Conservation (phyloP, 1,140 invertebrate genomes). For the Saccostrea echinata region DNA sequence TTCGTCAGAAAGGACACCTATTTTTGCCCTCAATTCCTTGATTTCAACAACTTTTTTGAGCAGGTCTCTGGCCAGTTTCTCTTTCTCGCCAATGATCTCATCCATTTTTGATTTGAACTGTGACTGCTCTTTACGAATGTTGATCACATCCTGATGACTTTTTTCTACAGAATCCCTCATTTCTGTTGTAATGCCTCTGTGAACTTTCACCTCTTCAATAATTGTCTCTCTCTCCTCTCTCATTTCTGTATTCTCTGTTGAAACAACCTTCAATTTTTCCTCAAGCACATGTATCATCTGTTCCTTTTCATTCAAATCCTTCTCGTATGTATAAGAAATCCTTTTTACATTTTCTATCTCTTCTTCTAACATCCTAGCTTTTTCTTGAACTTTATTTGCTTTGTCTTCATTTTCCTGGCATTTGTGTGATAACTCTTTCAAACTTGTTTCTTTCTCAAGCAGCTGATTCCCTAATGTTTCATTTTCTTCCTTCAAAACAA, state of each 20-base stretch:
- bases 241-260: neutral
- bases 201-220: conserved; percentile 31
- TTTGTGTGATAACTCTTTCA: conserved; percentile 29
- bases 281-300: neutral
- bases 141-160: conserved; percentile 17
- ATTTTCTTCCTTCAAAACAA: conserved; percentile 37
- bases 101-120: conserved; percentile 48
- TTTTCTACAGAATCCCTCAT: neutral
- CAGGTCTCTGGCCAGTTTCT: neutral
- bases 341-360: neutral
- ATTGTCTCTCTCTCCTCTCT: conserved; percentile 10
- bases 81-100: conserved; percentile 14
- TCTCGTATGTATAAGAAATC: neutral
- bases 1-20: conserved; percentile 34
- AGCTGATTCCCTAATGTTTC: conserved; percentile 41
- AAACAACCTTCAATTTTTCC: conserved; percentile 11
- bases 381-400: neutral
- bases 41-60: neutral
- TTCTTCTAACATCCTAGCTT: neutral
- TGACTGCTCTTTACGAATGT: conserved; percentile 9
- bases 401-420: conserved; percentile 14
- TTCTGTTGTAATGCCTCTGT: conserved; percentile 41
- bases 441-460: conserved; percentile 16
- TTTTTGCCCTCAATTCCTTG: conserved; percentile 42
- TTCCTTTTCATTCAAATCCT: neutral